phyloP scores from a whole-genome alignment of 2,113 vertebrate genomes.

The Pelecanoides urinatrix region DNA sequence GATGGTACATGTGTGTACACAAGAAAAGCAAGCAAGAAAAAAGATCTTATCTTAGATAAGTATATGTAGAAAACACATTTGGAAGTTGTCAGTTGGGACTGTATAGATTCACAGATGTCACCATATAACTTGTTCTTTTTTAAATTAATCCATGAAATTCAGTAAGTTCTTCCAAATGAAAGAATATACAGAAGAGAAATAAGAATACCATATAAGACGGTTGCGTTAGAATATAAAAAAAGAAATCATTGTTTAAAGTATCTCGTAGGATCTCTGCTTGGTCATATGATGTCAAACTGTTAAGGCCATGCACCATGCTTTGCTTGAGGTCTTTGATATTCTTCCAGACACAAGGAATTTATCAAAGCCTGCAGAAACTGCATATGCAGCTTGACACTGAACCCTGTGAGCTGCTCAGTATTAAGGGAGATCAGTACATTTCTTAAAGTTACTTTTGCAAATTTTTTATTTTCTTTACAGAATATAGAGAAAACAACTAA shows the following conservation, averaged over 20 bases:
- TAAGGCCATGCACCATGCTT: background rate
- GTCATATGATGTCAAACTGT: background rate
- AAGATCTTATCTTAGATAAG: background rate
- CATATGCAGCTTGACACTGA: background rate
- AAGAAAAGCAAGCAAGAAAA: constrained; percentile 5
- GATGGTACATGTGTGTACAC: background rate
- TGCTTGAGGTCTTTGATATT: background rate
- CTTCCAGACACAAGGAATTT: constrained; percentile 4
- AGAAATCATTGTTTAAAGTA: background rate
- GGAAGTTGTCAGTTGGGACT: background rate
- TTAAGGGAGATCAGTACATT: background rate
- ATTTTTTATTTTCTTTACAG: background rate
- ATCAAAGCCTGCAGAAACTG: background rate
- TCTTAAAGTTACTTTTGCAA: background rate
- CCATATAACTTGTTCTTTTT: background rate
- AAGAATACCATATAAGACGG: background rate
- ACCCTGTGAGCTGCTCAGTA: background rate
- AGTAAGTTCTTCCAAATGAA: background rate
- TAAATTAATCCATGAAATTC: background rate
- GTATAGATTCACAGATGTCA: background rate
- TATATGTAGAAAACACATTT: constrained; percentile 3
- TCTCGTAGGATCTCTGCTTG: background rate
- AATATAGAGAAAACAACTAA: background rate
- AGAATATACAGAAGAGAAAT: background rate
- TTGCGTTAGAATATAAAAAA: background rate